Base-by-base conservation (phyloP, 2,888 invertebrate species). In the Sympetrum striolatum region DNA sequence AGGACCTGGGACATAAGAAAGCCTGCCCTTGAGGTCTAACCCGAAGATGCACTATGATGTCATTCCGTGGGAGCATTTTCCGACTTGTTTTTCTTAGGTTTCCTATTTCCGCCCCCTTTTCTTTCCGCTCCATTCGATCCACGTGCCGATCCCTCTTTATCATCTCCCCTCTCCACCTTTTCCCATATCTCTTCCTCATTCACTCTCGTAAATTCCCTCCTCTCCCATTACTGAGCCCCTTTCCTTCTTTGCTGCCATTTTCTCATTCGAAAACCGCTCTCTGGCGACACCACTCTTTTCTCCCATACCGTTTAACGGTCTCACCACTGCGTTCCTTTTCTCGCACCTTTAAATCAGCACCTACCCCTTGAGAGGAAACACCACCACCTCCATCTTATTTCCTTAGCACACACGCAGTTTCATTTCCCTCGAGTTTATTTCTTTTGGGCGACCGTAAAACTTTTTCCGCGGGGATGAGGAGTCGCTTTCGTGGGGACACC, bases 391-490 rank as follows among this genome's bases (percentile, higher is more conserved):
- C 73, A 73, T 73, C 73, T 73, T 73, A 73, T 73, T 73, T 73
- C 73, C 44, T 44, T 44, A 8, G 44, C 5, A 44, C 44, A 44
- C 44, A 15, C 18, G 15, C 53, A 53, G 15, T 18, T 53, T 53
- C 15, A 18, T 53, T 53, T 18, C 86, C 82, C 82, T 60, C 22
- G 12, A 86, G 86, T 86, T 86, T 86, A 86, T 86, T 86, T 64
- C 86, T 86, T 37, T 60, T 60, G 60, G n/a, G 48, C 60, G 37
- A 35, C 86, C 86, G 60, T 86, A 86, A 86, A 86, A 86, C 86
- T 86, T 60, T 86, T 39, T 37, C 60, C 86, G 86, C 82, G 35
- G 44, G 44, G 44, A 44, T 44, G 44, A 44, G 44, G 10, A 44
- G 44, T 44, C 44, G 4, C 44, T 8, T 44, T 44, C 44, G 4